Percentiles rank a stretch among this genome's conserved stretches.
phyloP scores from a whole-genome alignment of 2,797 vertebrate species.

The Xenopus petersii region DNA sequence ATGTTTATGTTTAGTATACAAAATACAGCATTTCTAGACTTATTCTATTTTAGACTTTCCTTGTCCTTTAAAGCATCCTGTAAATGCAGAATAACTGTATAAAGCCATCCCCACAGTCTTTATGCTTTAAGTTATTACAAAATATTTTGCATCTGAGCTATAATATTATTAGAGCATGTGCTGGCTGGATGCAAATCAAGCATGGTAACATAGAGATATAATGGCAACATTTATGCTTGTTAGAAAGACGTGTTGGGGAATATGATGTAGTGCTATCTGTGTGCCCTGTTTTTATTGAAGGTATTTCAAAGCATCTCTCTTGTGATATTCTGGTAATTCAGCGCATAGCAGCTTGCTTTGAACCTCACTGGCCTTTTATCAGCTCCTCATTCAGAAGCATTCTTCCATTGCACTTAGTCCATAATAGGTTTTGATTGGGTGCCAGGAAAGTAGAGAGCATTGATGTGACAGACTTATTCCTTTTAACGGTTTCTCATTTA shows the following conservation, averaged over 20 bases:
- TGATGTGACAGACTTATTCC: conserved; percentile 41
- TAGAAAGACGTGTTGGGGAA: conserved; percentile 8
- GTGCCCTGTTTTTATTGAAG: background rate
- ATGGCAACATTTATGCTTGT: background rate
- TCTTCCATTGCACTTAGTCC: conserved; percentile 33
- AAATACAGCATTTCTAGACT: too few species aligned
- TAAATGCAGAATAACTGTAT: too few species aligned
- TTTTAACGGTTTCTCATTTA: conserved; percentile 46
- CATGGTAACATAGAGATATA: too few species aligned
- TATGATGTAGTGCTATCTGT: background rate
- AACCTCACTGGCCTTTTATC: conserved; percentile 41
- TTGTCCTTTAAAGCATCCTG: too few species aligned
- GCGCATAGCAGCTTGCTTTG: conserved; percentile 26
- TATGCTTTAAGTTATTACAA: too few species aligned
- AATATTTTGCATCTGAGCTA: too few species aligned
- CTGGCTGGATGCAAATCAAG: too few species aligned
- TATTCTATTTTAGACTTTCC: too few species aligned
- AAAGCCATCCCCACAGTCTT: too few species aligned
- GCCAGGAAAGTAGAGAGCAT: conserved; percentile 33
- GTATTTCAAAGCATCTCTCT: conserved; percentile 15
- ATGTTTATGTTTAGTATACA: too few species aligned
- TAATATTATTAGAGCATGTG: too few species aligned
- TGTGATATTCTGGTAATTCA: conserved; percentile 21
- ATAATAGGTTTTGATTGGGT: conserved; percentile 49
- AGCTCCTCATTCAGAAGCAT: conserved; percentile 42